Evolutionary conservation across 2,113 vertebrate species (phyloP), one percentile per base, ranked within the genome.

Genomic region (Menidia beryllina): DNA sequence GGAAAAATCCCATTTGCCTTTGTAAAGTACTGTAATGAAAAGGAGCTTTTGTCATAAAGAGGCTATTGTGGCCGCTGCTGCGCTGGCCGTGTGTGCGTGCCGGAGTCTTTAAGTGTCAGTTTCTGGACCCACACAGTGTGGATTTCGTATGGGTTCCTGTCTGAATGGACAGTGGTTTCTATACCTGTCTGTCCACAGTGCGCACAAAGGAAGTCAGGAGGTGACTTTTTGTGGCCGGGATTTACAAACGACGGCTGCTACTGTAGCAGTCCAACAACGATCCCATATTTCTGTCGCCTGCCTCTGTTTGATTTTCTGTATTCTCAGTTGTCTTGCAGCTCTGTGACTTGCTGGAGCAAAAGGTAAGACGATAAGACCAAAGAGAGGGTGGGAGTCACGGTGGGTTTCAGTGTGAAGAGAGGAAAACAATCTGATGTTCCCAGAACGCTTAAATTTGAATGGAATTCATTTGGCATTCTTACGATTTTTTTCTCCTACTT

Each of bases 11-110:
- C 50, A 79, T 89, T 89, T 77, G 75, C 64, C 68, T 91, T 86
- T 86, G 79, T 86, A 71, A 80, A 86, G 81, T 71, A 39, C 38
- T 60, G 65, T 71, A 60, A 69, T 78, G 73, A 79, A 86, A 89
- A 89, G 70, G 34, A 74, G 81, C 84, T 88, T 88, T 87, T 86
- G 77, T 83, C 77, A 86, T 89, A 88, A 89, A 88, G 84, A 85
- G 66, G 7, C 72, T 80, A 84, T 90, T 90, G 91, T 86, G 50
- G 70, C 74, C 55, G 50, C 75, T 51, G 23, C 43, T 3, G 27
- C 15, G 51, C 59, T 23, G 41, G 19, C 30, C 0, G 14, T 36
- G 19, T 55, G 17, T 49, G 25, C 53, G 3, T 24, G 24, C 20
- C 5, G 36, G 60, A 80, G 59, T 61, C 34, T 47, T 58, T 59